Conservation (phyloP, 2,888 invertebrate genomes). For the Noctua comes region DNA sequence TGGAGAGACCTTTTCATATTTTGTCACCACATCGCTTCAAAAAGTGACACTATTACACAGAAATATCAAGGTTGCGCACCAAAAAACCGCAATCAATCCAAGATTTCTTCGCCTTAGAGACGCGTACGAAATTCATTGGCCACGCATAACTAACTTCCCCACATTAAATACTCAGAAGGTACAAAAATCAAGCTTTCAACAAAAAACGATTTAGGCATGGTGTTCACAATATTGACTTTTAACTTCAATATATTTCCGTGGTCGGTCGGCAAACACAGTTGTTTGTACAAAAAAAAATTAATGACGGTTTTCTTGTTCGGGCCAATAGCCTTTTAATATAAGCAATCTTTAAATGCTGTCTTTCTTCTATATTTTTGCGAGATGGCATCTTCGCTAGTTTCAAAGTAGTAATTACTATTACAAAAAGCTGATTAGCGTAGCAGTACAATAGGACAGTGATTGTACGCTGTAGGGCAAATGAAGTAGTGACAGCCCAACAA, state of each 20-base stretch:
- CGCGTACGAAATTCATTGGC: constrained; percentile 59
- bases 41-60: constrained; percentile 24
- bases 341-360: constrained; percentile 3
- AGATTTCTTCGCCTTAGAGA: constrained; percentile 41
- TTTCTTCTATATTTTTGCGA: constrained; percentile 35
- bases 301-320: constrained; percentile 48
- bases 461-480: constrained; percentile 14
- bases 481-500: constrained; percentile 40
- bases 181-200: constrained; percentile 59
- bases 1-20: background rate
- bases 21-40: background rate
- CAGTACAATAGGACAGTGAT: constrained; percentile 22
- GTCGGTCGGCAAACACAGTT: constrained; percentile 61
- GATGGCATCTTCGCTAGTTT: background rate
- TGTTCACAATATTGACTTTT: constrained; percentile 65
- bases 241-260: constrained; percentile 53
- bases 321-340: constrained; percentile 55
- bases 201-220: constrained; percentile 67
- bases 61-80: constrained; percentile 47
- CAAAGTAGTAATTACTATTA: constrained; percentile 21
- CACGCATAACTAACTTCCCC: constrained; percentile 60
- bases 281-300: constrained; percentile 61
- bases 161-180: constrained; percentile 50
- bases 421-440: constrained; percentile 13
- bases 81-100: constrained; percentile 44